A percentile compares a stretch with the other conserved stretches of the same genome.
Conservation (phyloP, 2,888 invertebrate genomes). For the Leptodirus hochenwartii region DNA sequence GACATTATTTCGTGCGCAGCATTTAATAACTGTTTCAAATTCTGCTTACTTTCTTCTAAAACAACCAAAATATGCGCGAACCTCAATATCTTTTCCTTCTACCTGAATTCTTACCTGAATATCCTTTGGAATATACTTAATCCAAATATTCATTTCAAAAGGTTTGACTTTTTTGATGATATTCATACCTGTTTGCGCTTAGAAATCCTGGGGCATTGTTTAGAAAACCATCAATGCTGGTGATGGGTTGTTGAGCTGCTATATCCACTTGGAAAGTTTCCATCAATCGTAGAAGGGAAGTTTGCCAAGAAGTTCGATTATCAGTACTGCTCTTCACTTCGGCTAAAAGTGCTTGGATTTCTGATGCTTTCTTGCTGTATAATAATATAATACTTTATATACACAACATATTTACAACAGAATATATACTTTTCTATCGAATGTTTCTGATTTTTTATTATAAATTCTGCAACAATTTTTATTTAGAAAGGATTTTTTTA, state of each 20-base stretch:
- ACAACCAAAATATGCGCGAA: too few species aligned
- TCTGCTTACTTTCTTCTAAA: too few species aligned
- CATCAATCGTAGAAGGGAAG: constrained; percentile 39
- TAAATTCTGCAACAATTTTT: too few species aligned
- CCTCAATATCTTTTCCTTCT: too few species aligned
- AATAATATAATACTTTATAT: too few species aligned
- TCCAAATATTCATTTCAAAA: not conserved
- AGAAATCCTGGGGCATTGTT: constrained; percentile 39
- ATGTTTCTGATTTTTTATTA: too few species aligned
- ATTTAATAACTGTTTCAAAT: too few species aligned
- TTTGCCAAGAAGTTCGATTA: constrained; percentile 31
- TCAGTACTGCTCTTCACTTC: constrained; percentile 26
- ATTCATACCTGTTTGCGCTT: constrained; percentile 45
- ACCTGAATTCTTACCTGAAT: too few species aligned
- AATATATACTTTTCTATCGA: constrained; percentile 4
- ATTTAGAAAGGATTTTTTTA: too few species aligned
- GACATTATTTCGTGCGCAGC: too few species aligned
- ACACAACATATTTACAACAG: too few species aligned
- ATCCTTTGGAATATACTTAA: not conserved
- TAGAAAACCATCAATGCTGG: constrained; percentile 47
- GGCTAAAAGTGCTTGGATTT: constrained; percentile 32
- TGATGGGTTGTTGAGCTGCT: constrained; percentile 35
- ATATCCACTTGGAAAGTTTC: constrained; percentile 37
- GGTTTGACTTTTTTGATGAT: too few species aligned
- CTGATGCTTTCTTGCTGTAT: constrained; percentile 30